A percentile compares a stretch with the other conserved stretches of the same genome.
Conservation (phyloP, 1,140 invertebrate genomes). For the Schmidtea mediterranea region DNA sequence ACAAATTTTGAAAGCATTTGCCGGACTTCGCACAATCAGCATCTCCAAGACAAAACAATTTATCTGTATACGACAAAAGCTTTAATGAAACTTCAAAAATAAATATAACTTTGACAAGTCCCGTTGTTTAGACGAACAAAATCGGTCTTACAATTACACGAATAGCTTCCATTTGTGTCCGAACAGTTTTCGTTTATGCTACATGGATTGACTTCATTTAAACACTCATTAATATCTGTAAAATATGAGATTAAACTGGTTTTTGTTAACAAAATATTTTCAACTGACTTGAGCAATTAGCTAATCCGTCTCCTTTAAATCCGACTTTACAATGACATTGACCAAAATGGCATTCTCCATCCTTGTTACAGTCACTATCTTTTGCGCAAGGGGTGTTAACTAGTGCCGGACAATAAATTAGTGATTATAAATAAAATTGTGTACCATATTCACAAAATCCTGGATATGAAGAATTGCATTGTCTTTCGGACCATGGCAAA, state of each 20-base stretch:
- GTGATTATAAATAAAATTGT: not conserved
- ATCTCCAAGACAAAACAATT: no score
- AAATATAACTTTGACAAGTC: no score
- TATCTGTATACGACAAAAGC: no score
- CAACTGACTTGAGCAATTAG: no score
- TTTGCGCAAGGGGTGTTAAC: conserved; percentile 5
- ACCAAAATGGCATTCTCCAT: conserved; percentile 2
- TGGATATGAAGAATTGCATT: not conserved
- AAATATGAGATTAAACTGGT: no score
- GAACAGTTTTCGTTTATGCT: not conserved
- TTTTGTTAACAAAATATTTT: no score
- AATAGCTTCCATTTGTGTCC: no score
- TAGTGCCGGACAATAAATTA: not conserved
- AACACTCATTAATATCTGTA: no score
- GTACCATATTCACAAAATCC: conserved; percentile 5
- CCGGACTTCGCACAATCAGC: no score
- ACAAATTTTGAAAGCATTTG: conserved; percentile 18
- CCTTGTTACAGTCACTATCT: not conserved
- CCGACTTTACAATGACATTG: conserved; percentile 5
- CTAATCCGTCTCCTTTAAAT: conserved; percentile 4
- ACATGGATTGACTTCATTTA: not conserved
- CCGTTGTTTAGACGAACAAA: no score
- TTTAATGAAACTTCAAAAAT: no score
- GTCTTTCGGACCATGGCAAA: not conserved
- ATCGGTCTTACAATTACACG: no score